These are phyloP conservation scores for Scarus forsteni DNA, from an alignment of 2,797 vertebrate genomes.

Conservation along the genomic window DNA sequence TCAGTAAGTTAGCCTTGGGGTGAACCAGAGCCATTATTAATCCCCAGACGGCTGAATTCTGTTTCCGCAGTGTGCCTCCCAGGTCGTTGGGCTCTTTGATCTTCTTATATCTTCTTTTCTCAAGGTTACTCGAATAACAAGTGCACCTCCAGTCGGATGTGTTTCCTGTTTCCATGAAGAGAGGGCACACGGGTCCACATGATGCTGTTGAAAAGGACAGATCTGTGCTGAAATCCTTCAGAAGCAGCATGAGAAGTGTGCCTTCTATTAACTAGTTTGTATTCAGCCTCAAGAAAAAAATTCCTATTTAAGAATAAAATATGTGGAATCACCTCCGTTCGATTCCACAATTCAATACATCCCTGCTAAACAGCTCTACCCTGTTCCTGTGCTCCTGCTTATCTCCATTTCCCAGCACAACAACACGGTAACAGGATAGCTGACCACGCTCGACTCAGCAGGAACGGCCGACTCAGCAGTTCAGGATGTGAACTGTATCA, in stretches of 20 bases:
- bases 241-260: background rate
- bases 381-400: slow-evolving; percentile 25
- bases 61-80: slow-evolving; percentile 18
- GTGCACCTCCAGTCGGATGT: background rate
- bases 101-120: slow-evolving; percentile 42
- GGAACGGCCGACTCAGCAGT: slow-evolving; percentile 43
- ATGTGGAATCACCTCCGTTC: slow-evolving; percentile 12
- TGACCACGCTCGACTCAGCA: slow-evolving; percentile 32
- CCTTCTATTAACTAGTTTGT: background rate
- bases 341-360: slow-evolving; percentile 16
- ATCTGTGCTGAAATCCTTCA: slow-evolving; percentile 4
- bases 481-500: slow-evolving; percentile 57
- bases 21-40: slow-evolving; percentile 40
- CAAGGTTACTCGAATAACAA: slow-evolving; percentile 57
- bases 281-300: background rate
- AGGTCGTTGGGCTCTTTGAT: slow-evolving; percentile 51
- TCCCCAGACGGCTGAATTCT: slow-evolving; percentile 46
- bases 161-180: slow-evolving; percentile 22
- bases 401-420: slow-evolving; percentile 46
- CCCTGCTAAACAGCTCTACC: background rate
- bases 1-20: slow-evolving; percentile 26
- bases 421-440: slow-evolving; percentile 41
- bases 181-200: background rate
- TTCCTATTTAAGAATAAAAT: slow-evolving; percentile 25
- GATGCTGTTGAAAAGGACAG: slow-evolving; percentile 7